Conservation (phyloP, 2,888 invertebrate genomes). For the Pseudeuparius sepicola region DNA sequence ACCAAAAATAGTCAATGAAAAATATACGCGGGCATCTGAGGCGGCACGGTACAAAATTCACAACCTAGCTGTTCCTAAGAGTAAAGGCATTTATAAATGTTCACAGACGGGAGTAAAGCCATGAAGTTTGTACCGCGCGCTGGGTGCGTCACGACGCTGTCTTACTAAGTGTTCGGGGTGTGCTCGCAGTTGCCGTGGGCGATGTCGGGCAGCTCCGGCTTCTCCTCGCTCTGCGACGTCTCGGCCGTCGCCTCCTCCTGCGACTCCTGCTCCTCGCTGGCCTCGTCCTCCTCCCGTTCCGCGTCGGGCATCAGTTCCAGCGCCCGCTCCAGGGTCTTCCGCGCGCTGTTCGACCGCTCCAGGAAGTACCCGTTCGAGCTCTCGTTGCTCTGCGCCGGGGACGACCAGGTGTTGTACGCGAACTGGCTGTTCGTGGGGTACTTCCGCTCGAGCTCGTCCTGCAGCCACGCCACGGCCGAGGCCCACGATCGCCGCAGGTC, state of each 20-base stretch:
- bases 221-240: conserved; percentile 20
- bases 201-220: conserved; percentile 26
- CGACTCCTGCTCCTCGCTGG: conserved; percentile 35
- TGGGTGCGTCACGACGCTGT: no score
- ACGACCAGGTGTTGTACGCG: conserved; percentile 88
- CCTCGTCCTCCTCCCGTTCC: conserved; percentile 38
- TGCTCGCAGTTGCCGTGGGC: no score
- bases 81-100: no score
- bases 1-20: no score
- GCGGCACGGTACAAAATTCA: no score
- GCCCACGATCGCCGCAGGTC: conserved; percentile 80
- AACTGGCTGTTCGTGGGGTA: conserved; percentile 58
- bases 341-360: conserved; percentile 87
- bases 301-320: conserved; percentile 64
- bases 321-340: conserved; percentile 75
- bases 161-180: no score
- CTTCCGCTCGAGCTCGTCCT: conserved; percentile 83
- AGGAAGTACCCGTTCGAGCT: conserved; percentile 90
- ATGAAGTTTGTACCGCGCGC: no score
- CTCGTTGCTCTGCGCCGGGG: conserved; percentile 90
- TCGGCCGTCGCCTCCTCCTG: conserved; percentile 29
- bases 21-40: no score
- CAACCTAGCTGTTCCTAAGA: no score
- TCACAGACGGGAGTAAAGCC: no score
- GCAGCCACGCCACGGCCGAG: conserved; percentile 86